Conservation (phyloP, 2,797 vertebrate species). For the Channallabes apus region DNA sequence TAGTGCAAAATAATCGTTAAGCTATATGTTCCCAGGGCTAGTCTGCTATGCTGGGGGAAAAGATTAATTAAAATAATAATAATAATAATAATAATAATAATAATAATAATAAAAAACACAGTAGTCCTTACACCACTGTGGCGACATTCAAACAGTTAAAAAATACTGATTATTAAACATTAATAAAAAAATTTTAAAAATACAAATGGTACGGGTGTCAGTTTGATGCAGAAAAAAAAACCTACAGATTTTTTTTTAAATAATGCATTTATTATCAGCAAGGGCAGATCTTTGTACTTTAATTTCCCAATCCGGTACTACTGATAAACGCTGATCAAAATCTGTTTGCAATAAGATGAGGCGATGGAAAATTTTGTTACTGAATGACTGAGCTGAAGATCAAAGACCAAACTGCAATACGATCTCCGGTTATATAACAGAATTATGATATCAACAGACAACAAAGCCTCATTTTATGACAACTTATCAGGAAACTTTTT, state of each 20-base stretch:
- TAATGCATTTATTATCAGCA: not conserved
- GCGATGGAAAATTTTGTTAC: constrained; percentile 16
- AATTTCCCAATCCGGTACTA: not conserved
- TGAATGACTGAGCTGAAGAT: constrained; percentile 29
- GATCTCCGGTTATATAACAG: constrained; percentile 18
- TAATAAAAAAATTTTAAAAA: constrained; percentile 43
- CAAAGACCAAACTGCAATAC: constrained; percentile 8
- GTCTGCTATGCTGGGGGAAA: constrained; percentile 23
- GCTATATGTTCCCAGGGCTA: too few species aligned
- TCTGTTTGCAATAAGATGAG: not conserved
- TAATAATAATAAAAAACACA: constrained; percentile 24
- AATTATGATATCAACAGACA: constrained; percentile 19
- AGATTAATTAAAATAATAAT: constrained; percentile 19
- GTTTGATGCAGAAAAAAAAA: constrained; percentile 74
- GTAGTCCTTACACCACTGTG: constrained; percentile 58
- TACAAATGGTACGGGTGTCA: constrained; percentile 70
- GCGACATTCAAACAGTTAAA: constrained; percentile 37
- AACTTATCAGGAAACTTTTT: not conserved
- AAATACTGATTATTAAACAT: constrained; percentile 36
- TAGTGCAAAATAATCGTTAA: constrained; percentile 22
- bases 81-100: not conserved
- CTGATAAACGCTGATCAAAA: constrained; percentile 1
- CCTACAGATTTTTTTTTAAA: not conserved
- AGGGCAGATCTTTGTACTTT: constrained; percentile 21
- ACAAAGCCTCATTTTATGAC: constrained; percentile 7